Conservation (phyloP, 2,113 vertebrate genomes). For the Coregonus clupeaformis region DNA sequence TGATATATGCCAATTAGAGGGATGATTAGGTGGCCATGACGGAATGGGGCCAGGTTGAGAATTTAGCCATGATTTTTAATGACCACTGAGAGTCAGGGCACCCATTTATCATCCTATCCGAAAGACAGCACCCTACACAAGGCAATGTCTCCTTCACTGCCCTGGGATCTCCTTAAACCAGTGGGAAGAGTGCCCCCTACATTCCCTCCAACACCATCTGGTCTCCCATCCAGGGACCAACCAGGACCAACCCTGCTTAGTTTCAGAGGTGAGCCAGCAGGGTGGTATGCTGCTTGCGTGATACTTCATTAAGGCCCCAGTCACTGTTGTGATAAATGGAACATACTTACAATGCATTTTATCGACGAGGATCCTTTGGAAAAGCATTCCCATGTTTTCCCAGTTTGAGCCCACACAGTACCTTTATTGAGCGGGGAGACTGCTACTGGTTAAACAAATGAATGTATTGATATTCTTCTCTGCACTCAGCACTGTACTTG, state of each 20-base stretch:
- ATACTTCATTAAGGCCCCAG: background rate
- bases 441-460: constrained; percentile 11
- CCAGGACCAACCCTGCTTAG: no score
- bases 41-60: no score
- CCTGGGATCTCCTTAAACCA: no score
- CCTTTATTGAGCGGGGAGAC: constrained; percentile 1
- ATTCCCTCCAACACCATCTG: no score
- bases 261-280: no score
- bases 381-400: constrained; percentile 2
- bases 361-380: constrained; percentile 8
- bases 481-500: background rate
- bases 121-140: no score
- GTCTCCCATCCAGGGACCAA: no score
- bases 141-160: no score
- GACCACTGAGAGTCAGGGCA: background rate
- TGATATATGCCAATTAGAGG: no score
- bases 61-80: no score
- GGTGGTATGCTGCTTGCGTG: background rate
- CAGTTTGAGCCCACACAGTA: background rate
- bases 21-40: no score
- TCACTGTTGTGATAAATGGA: constrained; percentile 13
- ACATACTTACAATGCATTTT: background rate
- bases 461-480: constrained; percentile 19
- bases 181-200: no score
- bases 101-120: background rate